Evolutionary conservation across 2,797 vertebrate species (phyloP).

Genomic region (Melanotaenia parkinsoni): DNA sequence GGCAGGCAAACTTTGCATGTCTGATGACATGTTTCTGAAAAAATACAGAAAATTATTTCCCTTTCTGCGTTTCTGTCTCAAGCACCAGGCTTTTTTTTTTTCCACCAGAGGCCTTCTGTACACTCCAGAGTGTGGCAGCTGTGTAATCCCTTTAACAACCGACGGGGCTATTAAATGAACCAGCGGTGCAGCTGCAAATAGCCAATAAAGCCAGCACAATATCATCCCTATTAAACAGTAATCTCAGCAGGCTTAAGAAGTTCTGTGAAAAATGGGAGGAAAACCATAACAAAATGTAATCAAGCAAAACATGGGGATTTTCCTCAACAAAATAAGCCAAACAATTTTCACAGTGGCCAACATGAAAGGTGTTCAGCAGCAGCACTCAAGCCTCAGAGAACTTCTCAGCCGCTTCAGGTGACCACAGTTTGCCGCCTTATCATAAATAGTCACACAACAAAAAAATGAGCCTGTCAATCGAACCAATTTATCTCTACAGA

Average conservation of each 20-base stretch:
- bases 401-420: constrained; percentile 71
- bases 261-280: constrained; percentile 73
- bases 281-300: constrained; percentile 84
- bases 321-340: constrained; percentile 73
- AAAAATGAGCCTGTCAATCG: constrained; percentile 76
- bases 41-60: constrained; percentile 61
- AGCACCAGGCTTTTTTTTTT: constrained; percentile 48
- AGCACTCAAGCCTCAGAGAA: constrained; percentile 67
- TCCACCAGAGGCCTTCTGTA: constrained; percentile 71
- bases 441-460: constrained; percentile 68
- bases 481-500: constrained; percentile 83
- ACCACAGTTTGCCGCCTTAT: constrained; percentile 77
- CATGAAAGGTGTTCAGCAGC: constrained; percentile 74
- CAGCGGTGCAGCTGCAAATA: constrained; percentile 82
- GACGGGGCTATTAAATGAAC: constrained; percentile 79
- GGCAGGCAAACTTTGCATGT: constrained; percentile 76
- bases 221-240: constrained; percentile 83
- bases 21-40: constrained; percentile 68
- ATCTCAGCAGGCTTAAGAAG: constrained; percentile 79
- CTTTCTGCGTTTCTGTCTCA: constrained; percentile 49
- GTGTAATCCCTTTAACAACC: constrained; percentile 84
- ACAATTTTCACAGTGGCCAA: constrained; percentile 75
- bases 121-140: constrained; percentile 80
- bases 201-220: constrained; percentile 84
- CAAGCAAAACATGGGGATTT: constrained; percentile 81